Conservation (phyloP, 2,888 invertebrate genomes). For the Tinea semifulvella region DNA sequence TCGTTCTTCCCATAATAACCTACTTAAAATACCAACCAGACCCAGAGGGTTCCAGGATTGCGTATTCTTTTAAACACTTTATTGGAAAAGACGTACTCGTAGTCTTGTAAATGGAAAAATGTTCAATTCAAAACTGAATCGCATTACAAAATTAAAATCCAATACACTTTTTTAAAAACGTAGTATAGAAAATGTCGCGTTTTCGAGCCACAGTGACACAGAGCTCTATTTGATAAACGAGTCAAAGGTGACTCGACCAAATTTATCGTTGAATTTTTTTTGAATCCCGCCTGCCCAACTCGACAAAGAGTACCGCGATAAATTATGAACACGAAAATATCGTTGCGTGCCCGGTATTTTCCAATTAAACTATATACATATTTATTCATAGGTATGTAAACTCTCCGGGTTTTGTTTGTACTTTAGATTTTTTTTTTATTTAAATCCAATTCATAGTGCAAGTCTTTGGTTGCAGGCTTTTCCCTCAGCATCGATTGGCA, state of each 20-base stretch:
- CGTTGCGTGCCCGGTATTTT: constrained; percentile 32
- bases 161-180: constrained; percentile 33
- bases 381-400: too few species aligned
- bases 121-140: too few species aligned
- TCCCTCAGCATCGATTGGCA: too few species aligned
- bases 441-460: background rate
- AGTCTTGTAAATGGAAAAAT: background rate
- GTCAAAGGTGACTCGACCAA: constrained; percentile 48
- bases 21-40: too few species aligned
- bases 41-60: too few species aligned
- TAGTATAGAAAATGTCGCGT: constrained; percentile 41
- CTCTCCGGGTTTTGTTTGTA: too few species aligned
- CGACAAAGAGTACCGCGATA: constrained; percentile 46
- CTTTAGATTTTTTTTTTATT: background rate
- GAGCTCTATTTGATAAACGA: constrained; percentile 49
- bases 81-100: too few species aligned
- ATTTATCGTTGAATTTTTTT: constrained; percentile 47
- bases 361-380: constrained; percentile 25
- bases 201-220: constrained; percentile 37
- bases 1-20: too few species aligned
- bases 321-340: constrained; percentile 34
- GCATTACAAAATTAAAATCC: too few species aligned
- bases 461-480: background rate
- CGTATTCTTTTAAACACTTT: too few species aligned
- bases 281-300: constrained; percentile 36